Base-by-base conservation (phyloP, 2,113 vertebrate species). In the Nyctereutes procyonoides region DNA sequence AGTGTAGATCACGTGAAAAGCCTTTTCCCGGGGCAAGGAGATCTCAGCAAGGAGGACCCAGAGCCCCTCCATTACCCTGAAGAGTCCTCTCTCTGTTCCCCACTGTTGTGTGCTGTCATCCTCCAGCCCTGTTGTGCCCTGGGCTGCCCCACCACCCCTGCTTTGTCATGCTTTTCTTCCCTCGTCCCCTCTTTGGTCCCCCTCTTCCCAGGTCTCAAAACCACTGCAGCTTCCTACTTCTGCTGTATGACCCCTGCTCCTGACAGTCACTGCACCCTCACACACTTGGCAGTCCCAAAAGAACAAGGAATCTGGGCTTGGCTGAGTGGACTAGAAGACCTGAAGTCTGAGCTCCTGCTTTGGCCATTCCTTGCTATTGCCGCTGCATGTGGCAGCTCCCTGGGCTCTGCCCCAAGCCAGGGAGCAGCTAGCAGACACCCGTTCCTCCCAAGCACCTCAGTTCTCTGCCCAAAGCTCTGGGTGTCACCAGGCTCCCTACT, bases 121-220 rank as follows among this genome's bases (percentile, higher is more conserved):
- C 83, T 65, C 56, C 10, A 53, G 60, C 1, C 0, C 58, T 10
- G 13, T 15, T 58, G 38, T 83, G 3, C 26, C 32, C 11, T 0
- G 28, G 77, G 48, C 9, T 0, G 7, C 24, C 32, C 62, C 0
- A 0, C 43, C 19, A 14, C 11, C 60, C 8, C 3, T 0, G 0
- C 35, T 83, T 62, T 85, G 16, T 88, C 84, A 38, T 24, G 20
- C 10, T 55, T n/a, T 26, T 56, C 22, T 95, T 65, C 95, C 58
- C 53, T 53, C 15, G 3, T 22, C n/a, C 15, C 19, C 0, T 0
- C 55, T 10, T 53, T 24, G 6, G 1, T 86, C 13, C 2, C 43
- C 88, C 62, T 16, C 4, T 63, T 12, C 30, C 10, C 0, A 2
- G 20, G 60, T 85, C 84, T 97, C 89, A 86, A 16, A 14, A 71